Percentiles rank a stretch among this genome's conserved stretches.
Evolutionary conservation across 2,888 invertebrate genomes (phyloP).

Genomic region (Mactromeris polynyma): DNA sequence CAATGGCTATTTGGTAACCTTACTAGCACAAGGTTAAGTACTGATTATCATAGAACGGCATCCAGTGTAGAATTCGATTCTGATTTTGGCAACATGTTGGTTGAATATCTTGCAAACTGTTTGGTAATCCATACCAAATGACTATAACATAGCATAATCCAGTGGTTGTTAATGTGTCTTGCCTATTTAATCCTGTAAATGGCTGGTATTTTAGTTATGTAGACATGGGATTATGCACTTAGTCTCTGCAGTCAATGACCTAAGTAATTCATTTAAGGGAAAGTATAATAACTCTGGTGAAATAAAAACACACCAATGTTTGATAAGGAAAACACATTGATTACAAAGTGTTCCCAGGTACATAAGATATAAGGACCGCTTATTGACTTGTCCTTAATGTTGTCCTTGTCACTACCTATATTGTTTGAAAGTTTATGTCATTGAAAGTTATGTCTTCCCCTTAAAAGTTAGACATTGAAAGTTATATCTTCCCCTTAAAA

Average conservation of each 20-base stretch:
- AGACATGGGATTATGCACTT: conserved; percentile 1
- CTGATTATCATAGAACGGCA: too few relatives aligned
- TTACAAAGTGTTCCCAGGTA: background rate
- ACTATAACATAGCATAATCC: background rate
- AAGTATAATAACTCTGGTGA: background rate
- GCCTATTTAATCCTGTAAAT: background rate
- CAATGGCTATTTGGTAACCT: too few relatives aligned
- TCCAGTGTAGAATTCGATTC: too few relatives aligned
- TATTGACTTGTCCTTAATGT: background rate
- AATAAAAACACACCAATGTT: background rate
- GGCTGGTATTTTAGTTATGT: conserved; percentile 1
- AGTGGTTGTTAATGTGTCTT: background rate
- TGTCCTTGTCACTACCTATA: too few relatives aligned
- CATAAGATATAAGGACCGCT: background rate
- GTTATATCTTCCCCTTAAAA: too few relatives aligned
- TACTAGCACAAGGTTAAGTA: too few relatives aligned
- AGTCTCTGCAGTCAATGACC: background rate
- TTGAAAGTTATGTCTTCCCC: too few relatives aligned
- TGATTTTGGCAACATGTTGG: too few relatives aligned
- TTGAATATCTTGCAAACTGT: background rate
- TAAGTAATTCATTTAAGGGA: background rate
- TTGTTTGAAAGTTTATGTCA: too few relatives aligned
- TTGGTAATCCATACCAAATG: background rate
- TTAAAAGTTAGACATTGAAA: too few relatives aligned
- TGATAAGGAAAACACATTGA: background rate